Evolutionary conservation across 2,888 invertebrate species (phyloP).

Genomic region (Morpho helenor): DNA sequence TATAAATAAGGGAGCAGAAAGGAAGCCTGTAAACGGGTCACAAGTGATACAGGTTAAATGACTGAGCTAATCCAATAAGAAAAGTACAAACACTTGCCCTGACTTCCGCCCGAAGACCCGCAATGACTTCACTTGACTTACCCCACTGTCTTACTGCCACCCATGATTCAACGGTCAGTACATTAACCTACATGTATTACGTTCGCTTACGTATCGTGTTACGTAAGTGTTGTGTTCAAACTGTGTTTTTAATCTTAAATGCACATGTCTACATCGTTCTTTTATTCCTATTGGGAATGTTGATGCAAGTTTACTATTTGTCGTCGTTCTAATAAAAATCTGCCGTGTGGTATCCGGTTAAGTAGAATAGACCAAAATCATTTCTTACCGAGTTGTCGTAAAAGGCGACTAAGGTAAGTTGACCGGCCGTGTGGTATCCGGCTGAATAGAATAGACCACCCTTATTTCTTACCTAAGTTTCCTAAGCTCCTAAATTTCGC

Average conservation of each 20-base stretch:
- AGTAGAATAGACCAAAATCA: too few species aligned
- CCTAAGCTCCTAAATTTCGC: too few species aligned
- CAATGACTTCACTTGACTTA: conserved; percentile 61
- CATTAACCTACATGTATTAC: conserved; percentile 28
- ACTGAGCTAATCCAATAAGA: conserved; percentile 73
- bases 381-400: too few species aligned
- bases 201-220: conserved; percentile 18
- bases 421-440: too few species aligned
- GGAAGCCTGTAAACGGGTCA: conserved; percentile 74
- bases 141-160: conserved; percentile 73
- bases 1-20: conserved; percentile 26
- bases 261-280: neutral
- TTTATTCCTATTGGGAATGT: too few species aligned
- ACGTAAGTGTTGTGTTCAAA: conserved; percentile 5
- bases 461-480: too few species aligned
- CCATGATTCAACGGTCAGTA: conserved; percentile 40
- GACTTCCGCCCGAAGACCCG: conserved; percentile 73
- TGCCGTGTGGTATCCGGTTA: too few species aligned
- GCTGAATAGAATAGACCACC: too few species aligned
- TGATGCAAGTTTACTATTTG: too few species aligned
- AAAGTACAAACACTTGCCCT: conserved; percentile 73
- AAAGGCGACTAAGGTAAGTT: too few species aligned
- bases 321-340: too few species aligned
- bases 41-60: conserved; percentile 73
- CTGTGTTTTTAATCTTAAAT: conserved; percentile 4